These are phyloP conservation scores for Mimachlamys varia DNA, from an alignment of 2,888 invertebrate genomes.

Conservation along the genomic window DNA sequence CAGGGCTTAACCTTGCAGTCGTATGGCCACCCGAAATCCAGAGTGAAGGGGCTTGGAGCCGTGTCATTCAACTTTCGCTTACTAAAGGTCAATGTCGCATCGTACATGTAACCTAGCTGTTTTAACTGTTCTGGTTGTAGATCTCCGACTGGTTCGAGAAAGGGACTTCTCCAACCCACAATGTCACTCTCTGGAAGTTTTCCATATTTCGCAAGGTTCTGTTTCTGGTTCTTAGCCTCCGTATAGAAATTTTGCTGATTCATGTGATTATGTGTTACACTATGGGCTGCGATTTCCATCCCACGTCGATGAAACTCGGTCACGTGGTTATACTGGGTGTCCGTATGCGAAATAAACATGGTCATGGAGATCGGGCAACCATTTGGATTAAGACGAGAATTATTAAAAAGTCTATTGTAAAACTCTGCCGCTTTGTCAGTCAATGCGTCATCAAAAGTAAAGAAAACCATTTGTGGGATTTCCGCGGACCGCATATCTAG, in stretches of 20 bases:
- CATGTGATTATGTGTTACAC: conserved; percentile 71
- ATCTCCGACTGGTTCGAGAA: conserved; percentile 72
- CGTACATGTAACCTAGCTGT: conserved; percentile 69
- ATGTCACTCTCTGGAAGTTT: conserved; percentile 71
- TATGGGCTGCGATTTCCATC: conserved; percentile 73
- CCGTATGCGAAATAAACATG: conserved; percentile 99
- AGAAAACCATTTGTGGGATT: conserved; percentile 73
- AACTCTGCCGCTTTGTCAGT: conserved; percentile 65
- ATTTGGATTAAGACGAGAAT: conserved; percentile 85
- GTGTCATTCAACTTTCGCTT: conserved; percentile 61
- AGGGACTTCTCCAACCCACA: conserved; percentile 75
- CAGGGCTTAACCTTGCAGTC: conserved; percentile 76
- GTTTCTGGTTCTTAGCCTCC: conserved; percentile 70
- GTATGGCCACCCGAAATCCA: conserved; percentile 86
- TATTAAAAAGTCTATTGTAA: conserved; percentile 62
- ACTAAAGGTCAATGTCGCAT: conserved; percentile 73
- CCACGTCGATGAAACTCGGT: conserved; percentile 69
- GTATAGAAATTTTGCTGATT: conserved; percentile 60
- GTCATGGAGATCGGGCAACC: conserved; percentile 91
- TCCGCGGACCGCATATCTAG: conserved; percentile 58
- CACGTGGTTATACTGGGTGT: conserved; percentile 98
- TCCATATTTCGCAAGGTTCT: conserved; percentile 81
- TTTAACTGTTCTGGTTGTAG: conserved; percentile 64
- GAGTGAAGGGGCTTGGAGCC: conserved; percentile 88
- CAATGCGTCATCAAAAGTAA: conserved; percentile 76